phyloP scores from a whole-genome alignment of 2,797 vertebrate genomes.

The Serranus cabrilla region DNA sequence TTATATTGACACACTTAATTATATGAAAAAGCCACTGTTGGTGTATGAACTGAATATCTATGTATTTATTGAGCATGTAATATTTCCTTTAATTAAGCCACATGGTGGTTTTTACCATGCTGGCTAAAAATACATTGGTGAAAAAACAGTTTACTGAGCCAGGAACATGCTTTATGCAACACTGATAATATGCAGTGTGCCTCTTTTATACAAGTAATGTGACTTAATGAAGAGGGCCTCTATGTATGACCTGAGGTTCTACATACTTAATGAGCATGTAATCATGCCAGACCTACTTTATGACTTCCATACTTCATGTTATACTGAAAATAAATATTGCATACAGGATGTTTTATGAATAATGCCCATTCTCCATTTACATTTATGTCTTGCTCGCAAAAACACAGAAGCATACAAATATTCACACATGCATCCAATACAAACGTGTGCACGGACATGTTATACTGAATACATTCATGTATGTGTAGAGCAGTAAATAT shows the following conservation, averaged over 20 bases:
- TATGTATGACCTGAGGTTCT: slow-evolving; percentile 39
- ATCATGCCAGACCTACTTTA: slow-evolving; percentile 20
- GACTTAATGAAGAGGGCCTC: slow-evolving; percentile 16
- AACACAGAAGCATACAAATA: slow-evolving; percentile 17
- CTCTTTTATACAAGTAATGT: slow-evolving; percentile 17
- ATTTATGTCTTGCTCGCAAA: slow-evolving; percentile 19
- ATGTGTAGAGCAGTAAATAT: slow-evolving; percentile 6
- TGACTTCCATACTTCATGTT: slow-evolving; percentile 5
- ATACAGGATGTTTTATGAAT: slow-evolving; percentile 30
- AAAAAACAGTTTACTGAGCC: slow-evolving; percentile 19
- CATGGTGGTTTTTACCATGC: slow-evolving; percentile 22
- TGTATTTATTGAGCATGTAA: slow-evolving; percentile 54
- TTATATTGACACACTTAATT: slow-evolving; percentile 74
- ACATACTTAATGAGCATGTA: slow-evolving; percentile 37
- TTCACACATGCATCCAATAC: slow-evolving; percentile 2
- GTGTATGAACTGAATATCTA: slow-evolving; percentile 62
- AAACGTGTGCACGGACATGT: not conserved
- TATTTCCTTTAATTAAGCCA: slow-evolving; percentile 45
- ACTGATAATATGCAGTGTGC: not conserved
- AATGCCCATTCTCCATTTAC: slow-evolving; percentile 25
- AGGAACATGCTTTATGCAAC: slow-evolving; percentile 8
- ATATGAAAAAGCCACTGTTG: slow-evolving; percentile 55
- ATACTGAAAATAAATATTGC: slow-evolving; percentile 23
- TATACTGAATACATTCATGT: slow-evolving; percentile 13
- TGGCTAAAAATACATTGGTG: slow-evolving; percentile 34